Evolutionary conservation across 2,113 vertebrate species (phyloP), one percentile per base, ranked within the genome.

Genomic region (Cnemophilus loriae): DNA sequence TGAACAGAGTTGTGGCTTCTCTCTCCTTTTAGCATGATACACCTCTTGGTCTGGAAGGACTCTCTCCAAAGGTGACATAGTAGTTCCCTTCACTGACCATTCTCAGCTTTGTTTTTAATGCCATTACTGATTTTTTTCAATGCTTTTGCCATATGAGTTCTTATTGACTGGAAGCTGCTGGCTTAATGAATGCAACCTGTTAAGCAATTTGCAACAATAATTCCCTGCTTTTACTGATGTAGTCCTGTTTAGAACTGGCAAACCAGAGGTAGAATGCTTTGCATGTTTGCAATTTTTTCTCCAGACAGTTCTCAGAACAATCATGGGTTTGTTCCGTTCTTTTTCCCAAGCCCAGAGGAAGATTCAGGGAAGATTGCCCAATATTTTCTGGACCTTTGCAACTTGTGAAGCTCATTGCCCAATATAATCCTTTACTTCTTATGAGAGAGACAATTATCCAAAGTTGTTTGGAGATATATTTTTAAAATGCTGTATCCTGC

Each of bases 271-370:
- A 70, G 70, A 90, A 69, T 0, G 1, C 84, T 87, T 88, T 84
- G 89, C 50, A 74, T 6, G 3, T 94, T 93, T 84, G 73, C 80
- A 42, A 61, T 81, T 93, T 90, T 73, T 92, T 84, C 73, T 97
- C 90, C 84, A 93, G 37, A 53, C 56, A 47, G 49, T 60, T 94
- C 83, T 73, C 84, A 87, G 73, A 89, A 89, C 69, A 84, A 2
- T 76, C 26, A 16, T 18, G 28, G 9, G 28, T 84, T 92, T 92
- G 21, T 91, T 86, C 81, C 16, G 0, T 92, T 68, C 28, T 59
- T 94, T 88, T 89, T 75, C 49, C 37, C 73, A 71, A 89, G 47
- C 83, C 56, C 80, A 84, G 60, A 89, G 73, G 88, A 86, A 75
- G 86, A 76, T 78, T 84, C 83, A 84, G 57, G 76, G 88, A 87